Conservation (phyloP, 2,113 vertebrate genomes). For the Cisticola juncidis region DNA sequence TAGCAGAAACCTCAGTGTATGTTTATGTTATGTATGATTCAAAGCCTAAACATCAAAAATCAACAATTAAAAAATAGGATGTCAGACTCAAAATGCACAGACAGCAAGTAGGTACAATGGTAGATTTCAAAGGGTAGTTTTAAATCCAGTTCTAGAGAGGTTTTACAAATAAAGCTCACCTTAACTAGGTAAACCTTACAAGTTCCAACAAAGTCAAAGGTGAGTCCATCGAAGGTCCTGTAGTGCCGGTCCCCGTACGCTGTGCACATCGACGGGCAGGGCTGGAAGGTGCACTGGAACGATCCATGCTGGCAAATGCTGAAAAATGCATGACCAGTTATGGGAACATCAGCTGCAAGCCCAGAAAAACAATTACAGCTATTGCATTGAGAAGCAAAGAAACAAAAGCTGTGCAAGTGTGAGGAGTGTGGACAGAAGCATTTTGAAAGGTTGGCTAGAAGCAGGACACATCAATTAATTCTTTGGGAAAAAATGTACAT, state of each 20-base stretch:
- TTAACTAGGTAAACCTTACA: constrained; percentile 92
- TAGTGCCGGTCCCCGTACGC: constrained; percentile 93
- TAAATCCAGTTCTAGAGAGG: neutral
- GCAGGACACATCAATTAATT: neutral
- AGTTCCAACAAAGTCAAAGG: constrained; percentile 88
- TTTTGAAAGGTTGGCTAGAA: neutral
- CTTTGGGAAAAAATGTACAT: neutral
- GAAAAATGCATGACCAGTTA: constrained; percentile 41
- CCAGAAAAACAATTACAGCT: neutral
- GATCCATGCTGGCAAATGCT: constrained; percentile 89
- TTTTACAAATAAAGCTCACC: constrained; percentile 72
- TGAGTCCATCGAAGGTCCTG: constrained; percentile 90
- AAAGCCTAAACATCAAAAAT: neutral
- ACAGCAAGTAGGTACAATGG: neutral
- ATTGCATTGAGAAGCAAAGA: neutral
- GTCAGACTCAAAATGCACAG: neutral
- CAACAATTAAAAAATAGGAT: neutral
- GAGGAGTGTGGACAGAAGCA: neutral
- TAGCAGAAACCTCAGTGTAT: neutral
- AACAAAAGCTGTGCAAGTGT: neutral
- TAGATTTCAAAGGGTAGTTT: neutral
- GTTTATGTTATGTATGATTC: neutral
- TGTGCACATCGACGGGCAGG: constrained; percentile 93
- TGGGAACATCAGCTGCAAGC: neutral
- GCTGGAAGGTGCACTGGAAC: constrained; percentile 87